These are phyloP conservation scores for Semaprochilodus insignis DNA, from an alignment of 2,797 vertebrate genomes.

Conservation along the genomic window DNA sequence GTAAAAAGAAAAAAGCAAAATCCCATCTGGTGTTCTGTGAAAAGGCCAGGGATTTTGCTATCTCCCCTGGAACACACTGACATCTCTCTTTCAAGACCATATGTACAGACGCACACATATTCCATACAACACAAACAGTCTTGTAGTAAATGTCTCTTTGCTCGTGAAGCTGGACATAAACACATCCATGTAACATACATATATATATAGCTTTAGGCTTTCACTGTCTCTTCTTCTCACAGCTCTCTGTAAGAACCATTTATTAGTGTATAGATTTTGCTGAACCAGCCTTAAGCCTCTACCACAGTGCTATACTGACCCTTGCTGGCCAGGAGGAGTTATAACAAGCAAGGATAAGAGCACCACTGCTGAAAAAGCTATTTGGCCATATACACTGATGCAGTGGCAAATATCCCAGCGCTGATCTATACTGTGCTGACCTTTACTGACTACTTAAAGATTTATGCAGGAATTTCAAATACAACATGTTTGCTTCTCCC, in stretches of 20 bases:
- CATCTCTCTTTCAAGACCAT: neutral
- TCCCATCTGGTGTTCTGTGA: conserved; percentile 49
- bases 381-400: conserved; percentile 4
- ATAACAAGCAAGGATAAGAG: neutral
- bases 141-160: neutral
- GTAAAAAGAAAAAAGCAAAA: neutral
- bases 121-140: conserved; percentile 9
- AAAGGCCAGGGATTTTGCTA: conserved; percentile 9
- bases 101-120: conserved; percentile 2
- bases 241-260: conserved; percentile 76
- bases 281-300: conserved; percentile 41
- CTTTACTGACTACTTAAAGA: conserved; percentile 6
- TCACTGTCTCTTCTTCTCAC: neutral
- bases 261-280: conserved; percentile 77
- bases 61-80: conserved; percentile 25
- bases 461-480: conserved; percentile 9
- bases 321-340: conserved; percentile 66
- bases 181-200: neutral
- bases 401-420: neutral
- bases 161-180: conserved; percentile 3
- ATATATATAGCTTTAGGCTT: neutral
- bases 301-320: conserved; percentile 73
- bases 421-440: neutral
- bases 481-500: neutral
- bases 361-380: neutral